These are phyloP conservation scores for Dolichopus griseipennis DNA, from an alignment of 2,888 invertebrate genomes.

Conservation along the genomic window DNA sequence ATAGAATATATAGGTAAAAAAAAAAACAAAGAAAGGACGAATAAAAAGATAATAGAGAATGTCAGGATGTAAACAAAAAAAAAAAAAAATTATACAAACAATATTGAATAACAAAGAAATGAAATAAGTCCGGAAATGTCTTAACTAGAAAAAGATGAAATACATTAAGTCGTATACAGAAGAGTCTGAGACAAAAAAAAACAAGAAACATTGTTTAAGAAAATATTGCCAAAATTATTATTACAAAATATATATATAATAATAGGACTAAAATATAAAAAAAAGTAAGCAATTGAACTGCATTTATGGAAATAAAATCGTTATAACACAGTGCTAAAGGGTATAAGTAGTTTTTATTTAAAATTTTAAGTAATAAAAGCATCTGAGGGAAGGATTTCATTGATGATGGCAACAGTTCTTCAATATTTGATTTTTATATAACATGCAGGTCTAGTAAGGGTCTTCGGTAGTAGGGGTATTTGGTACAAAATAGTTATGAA, in stretches of 20 bases:
- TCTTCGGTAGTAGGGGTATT: too few species aligned
- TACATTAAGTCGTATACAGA: background rate
- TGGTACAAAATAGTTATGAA: too few species aligned
- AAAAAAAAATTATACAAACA: background rate
- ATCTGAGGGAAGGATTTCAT: too few species aligned
- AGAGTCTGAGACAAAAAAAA: background rate
- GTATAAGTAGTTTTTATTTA: too few species aligned
- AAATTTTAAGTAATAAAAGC: too few species aligned
- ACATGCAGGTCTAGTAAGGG: too few species aligned
- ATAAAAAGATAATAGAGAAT: background rate
- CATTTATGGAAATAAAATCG: too few species aligned
- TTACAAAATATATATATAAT: background rate
- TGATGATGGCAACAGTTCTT: too few species aligned
- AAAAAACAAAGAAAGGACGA: background rate
- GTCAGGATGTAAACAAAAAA: background rate
- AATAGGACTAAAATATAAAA: too few species aligned
- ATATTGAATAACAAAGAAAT: background rate
- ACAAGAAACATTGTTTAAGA: background rate
- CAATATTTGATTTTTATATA: too few species aligned
- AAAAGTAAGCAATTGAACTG: too few species aligned
- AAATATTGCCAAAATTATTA: constrained; percentile 6
- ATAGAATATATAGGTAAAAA: background rate
- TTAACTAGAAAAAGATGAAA: background rate
- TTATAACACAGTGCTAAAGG: too few species aligned
- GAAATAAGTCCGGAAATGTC: background rate